Percentiles rank a stretch among this genome's conserved stretches.
Conservation (phyloP, 2,888 invertebrate genomes). For the Macrosiphum euphorbiae region DNA sequence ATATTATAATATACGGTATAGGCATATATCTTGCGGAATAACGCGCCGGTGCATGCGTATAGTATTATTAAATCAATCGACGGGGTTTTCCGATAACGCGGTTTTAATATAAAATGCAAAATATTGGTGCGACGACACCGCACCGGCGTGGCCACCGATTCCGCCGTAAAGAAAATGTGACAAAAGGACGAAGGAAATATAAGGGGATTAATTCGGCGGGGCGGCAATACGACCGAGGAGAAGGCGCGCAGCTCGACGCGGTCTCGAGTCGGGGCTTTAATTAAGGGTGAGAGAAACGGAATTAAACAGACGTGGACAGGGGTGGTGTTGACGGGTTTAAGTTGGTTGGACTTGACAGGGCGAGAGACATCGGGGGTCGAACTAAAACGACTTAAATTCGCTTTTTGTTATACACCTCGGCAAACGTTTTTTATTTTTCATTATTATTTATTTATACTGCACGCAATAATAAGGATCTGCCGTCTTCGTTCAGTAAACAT, state of each 20-base stretch:
- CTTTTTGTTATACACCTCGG: neutral
- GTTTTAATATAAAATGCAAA: constrained; percentile 59
- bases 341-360: constrained; percentile 58
- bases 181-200: constrained; percentile 52
- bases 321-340: constrained; percentile 61
- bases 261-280: constrained; percentile 44
- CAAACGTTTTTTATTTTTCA: neutral
- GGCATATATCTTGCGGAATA: constrained; percentile 21
- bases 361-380: constrained; percentile 36
- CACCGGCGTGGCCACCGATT: neutral
- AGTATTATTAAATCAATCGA: neutral
- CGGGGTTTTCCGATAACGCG: constrained; percentile 36
- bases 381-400: constrained; percentile 37
- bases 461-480: neutral
- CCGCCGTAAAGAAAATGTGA: constrained; percentile 46
- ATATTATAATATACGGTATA: neutral
- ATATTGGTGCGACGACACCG: neutral
- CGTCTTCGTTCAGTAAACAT: neutral
- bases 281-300: constrained; percentile 62
- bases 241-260: constrained; percentile 3
- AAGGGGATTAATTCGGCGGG: constrained; percentile 54
- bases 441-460: constrained; percentile 13
- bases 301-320: constrained; percentile 50
- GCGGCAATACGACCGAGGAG: neutral
- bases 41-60: constrained; percentile 1